phyloP scores from a whole-genome alignment of 1,140 invertebrate genomes.

The Tachypleus tridentatus region DNA sequence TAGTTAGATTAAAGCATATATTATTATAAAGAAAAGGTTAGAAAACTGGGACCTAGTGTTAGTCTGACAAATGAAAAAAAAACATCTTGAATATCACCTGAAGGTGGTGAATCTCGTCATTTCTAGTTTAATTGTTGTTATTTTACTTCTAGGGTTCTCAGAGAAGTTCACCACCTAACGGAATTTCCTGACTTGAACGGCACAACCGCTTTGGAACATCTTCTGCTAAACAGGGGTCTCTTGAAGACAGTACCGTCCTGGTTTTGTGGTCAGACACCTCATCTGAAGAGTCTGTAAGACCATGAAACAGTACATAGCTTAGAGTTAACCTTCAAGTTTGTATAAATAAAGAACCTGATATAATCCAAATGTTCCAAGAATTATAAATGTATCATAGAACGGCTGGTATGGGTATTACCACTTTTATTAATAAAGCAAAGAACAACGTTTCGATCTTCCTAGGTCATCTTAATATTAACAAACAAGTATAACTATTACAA shows the following conservation, averaged over 20 bases:
- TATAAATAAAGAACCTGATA: conserved; percentile 32
- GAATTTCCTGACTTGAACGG: conserved; percentile 70
- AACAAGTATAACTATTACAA: no score
- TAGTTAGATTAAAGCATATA: no score
- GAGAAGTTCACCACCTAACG: conserved; percentile 61
- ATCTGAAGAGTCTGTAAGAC: conserved; percentile 70
- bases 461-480: no score
- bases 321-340: conserved; percentile 29
- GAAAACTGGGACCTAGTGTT: no score
- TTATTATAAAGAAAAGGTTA: no score
- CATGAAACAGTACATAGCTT: conserved; percentile 6
- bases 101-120: neutral
- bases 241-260: conserved; percentile 52
- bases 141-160: conserved; percentile 52
- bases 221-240: conserved; percentile 65
- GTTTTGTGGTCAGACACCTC: conserved; percentile 59
- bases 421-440: no score
- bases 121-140: conserved; percentile 19
- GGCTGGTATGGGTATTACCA: no score
- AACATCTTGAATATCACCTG: conserved; percentile 29
- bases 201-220: conserved; percentile 55
- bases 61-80: no score
- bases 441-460: no score
- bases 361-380: conserved; percentile 28
- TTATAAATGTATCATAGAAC: conserved; percentile 49